A percentile compares a stretch with the other conserved stretches of the same genome.
Evolutionary conservation across 2,797 vertebrate species (phyloP).

Genomic region (Thalassophryne amazonica): DNA sequence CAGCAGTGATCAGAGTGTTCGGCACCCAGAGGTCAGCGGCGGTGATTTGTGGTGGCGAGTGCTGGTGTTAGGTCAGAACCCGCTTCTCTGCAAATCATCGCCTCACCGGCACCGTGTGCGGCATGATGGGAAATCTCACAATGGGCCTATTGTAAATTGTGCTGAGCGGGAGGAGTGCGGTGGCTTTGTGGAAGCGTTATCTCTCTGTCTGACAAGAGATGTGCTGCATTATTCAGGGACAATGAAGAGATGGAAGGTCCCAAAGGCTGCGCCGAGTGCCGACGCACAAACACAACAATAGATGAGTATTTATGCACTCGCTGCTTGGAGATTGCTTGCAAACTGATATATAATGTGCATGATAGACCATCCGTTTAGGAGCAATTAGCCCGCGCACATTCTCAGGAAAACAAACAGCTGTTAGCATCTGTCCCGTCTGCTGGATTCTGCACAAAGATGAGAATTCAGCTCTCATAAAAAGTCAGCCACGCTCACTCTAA

Average conservation of each 20-base stretch:
- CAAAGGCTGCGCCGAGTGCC: conserved; percentile 28
- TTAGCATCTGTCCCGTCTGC: conserved; percentile 43
- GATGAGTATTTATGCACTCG: conserved; percentile 42
- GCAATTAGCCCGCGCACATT: conserved; percentile 29
- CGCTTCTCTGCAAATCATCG: conserved; percentile 37
- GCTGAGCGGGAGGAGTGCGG: conserved; percentile 58
- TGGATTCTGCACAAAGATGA: conserved; percentile 32
- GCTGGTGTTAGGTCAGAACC: conserved; percentile 31
- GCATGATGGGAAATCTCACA: conserved; percentile 58
- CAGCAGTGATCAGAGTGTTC: conserved; percentile 38
- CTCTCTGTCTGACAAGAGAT: conserved; percentile 70
- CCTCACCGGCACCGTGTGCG: conserved; percentile 43
- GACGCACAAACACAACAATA: conserved; percentile 43
- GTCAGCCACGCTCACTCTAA: conserved; percentile 30
- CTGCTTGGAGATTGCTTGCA: conserved; percentile 47
- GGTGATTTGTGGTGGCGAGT: conserved; percentile 47
- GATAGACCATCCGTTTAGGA: conserved; percentile 28
- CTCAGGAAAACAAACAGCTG: conserved; percentile 35
- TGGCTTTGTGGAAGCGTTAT: conserved; percentile 68
- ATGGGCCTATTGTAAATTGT: conserved; percentile 61
- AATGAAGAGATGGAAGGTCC: conserved; percentile 62
- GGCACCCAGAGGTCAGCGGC: conserved; percentile 34
- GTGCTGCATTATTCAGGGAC: conserved; percentile 69
- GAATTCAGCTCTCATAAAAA: conserved; percentile 30
- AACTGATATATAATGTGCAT: conserved; percentile 27